phyloP scores from a whole-genome alignment of 2,888 invertebrate genomes.

The Parthenolecanium corni region DNA sequence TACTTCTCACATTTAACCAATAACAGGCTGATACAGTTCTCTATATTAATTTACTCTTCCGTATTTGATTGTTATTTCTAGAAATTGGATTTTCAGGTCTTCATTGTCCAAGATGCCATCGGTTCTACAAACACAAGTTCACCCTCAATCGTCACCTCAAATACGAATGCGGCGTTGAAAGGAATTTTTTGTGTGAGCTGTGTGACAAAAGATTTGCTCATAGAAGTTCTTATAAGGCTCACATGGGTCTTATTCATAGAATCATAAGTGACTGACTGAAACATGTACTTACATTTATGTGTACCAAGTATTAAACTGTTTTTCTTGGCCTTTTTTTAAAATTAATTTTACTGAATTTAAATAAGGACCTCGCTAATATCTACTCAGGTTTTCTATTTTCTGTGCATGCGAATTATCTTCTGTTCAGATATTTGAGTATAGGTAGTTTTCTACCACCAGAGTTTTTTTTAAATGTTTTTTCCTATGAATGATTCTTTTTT shows the following conservation, averaged over 20 bases:
- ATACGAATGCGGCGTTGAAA: conserved; percentile 31
- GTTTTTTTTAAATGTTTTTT: no score
- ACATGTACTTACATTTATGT: not conserved
- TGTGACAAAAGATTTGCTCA: conserved; percentile 9
- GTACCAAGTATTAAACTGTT: not conserved
- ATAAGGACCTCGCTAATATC: no score
- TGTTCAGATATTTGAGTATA: no score
- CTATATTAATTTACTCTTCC: no score
- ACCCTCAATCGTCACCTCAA: conserved; percentile 34
- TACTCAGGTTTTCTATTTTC: no score
- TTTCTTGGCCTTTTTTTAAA: conserved; percentile 1
- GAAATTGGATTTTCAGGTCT: no score
- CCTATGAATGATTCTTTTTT: not conserved
- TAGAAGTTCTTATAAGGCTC: conserved; percentile 16
- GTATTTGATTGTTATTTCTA: no score
- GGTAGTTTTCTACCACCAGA: no score
- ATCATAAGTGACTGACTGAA: not conserved
- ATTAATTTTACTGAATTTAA: no score
- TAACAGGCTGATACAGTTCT: no score
- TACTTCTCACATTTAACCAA: no score
- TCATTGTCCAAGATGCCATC: conserved; percentile 33
- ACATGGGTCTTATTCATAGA: conserved; percentile 28
- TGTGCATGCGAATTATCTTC: no score
- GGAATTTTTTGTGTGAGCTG: conserved; percentile 10
- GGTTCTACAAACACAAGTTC: conserved; percentile 38